Evolutionary conservation across 2,113 vertebrate species (phyloP), one percentile per base, ranked within the genome.

Genomic region (Peromyscus leucopus): DNA sequence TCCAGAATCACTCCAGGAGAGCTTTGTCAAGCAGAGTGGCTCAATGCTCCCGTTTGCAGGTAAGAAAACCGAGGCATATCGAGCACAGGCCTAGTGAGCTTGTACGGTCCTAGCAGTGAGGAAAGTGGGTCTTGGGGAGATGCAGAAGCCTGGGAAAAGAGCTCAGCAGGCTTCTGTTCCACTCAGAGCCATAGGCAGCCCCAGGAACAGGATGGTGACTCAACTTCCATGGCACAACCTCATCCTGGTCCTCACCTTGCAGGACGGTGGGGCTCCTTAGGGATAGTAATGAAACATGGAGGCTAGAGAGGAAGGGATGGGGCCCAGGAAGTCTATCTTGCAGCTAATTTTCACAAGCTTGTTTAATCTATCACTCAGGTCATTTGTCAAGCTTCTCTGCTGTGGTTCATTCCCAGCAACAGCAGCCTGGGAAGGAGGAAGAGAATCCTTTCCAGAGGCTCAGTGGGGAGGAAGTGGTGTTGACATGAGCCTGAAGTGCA

Each of bases 341-440:
- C 59, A 85, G 96, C 96, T 98, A 94, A 97, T 97, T 98, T 98
- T 98, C 98, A 97, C 93, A 39, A 74, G 86, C 97, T 98, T 97
- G 97, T 98, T 98, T 98, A 98, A 98, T 98, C 96, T 98, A 80
- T 98, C 97, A 97, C 98, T 97, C 96, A 97, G 96, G 95, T 98
- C 97, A 95, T 97, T 95, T 98, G 94, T 98, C 97, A 98, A 98
- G 97, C 76, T 16, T 78, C 78, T 97, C 78, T 95, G 72, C 93
- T 89, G 79, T 48, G 19, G 61, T 57, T 78, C 91, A 39, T 97
- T 98, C 97, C 92, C 96, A 98, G 96, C 93, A 80, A 92, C 61
- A 31, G 93, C 86, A 71, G 95, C 98, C 98, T 98, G 98, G 98
- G 96, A 96, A 97, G 94, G 51, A 59, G 83, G 97, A 96, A 96